Percentiles rank a stretch among this genome's conserved stretches.
Evolutionary conservation across 2,113 vertebrate genomes (phyloP).

Genomic region (Ammodramus savannarum): DNA sequence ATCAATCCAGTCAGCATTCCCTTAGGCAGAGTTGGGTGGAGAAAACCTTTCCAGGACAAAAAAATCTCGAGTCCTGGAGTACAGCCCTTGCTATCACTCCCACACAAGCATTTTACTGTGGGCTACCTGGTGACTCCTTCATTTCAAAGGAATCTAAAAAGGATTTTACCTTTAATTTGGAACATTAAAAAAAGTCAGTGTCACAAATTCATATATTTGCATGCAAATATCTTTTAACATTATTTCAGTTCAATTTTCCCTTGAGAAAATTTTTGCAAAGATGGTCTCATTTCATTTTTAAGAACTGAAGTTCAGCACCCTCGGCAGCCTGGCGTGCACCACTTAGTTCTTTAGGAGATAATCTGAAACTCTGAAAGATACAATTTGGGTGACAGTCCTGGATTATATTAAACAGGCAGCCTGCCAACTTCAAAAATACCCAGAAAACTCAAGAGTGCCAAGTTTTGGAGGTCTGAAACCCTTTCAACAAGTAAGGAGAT

Average conservation of each 20-base stretch:
- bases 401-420: background rate
- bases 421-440: background rate
- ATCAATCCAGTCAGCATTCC: background rate
- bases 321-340: accelerated
- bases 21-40: background rate
- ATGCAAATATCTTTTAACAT: background rate
- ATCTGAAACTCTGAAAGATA: background rate
- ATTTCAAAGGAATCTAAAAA: background rate
- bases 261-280: background rate
- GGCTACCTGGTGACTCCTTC: background rate
- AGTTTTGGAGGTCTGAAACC: background rate
- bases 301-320: background rate
- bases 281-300: background rate
- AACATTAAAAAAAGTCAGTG: background rate
- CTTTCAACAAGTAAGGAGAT: background rate
- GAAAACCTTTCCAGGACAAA: background rate
- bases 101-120: background rate
- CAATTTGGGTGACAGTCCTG: background rate
- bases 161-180: background rate
- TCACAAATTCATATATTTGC: background rate
- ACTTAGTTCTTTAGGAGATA: background rate
- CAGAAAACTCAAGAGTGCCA: background rate
- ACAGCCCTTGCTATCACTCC: background rate
- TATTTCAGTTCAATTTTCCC: background rate
- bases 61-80: background rate